phyloP scores from a whole-genome alignment of 2,888 invertebrate species.

The Acrobasis repandana region DNA sequence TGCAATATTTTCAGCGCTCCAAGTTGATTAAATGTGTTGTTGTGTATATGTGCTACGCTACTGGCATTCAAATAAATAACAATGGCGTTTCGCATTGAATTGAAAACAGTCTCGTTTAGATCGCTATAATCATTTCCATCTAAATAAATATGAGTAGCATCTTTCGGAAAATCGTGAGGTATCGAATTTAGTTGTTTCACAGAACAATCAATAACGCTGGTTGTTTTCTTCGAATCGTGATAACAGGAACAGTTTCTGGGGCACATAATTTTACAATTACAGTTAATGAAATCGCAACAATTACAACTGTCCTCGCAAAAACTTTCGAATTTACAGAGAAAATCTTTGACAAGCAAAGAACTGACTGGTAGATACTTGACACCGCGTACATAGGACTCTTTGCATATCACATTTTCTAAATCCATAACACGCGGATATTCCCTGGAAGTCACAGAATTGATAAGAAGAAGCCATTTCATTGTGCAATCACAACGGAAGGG shows the following conservation, averaged over 20 bases:
- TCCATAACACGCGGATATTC: conserved; percentile 95
- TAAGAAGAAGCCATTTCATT: conserved; percentile 96
- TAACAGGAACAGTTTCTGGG: conserved; percentile 96
- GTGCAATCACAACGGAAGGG: conserved; percentile 97
- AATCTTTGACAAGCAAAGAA: conserved; percentile 90
- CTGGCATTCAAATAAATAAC: conserved; percentile 93
- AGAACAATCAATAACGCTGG: conserved; percentile 95
- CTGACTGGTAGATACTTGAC: conserved; percentile 90
- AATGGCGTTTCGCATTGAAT: conserved; percentile 75
- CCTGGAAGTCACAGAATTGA: conserved; percentile 91
- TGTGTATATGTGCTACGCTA: conserved; percentile 90
- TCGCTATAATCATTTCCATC: conserved; percentile 94
- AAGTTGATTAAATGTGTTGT: conserved; percentile 92
- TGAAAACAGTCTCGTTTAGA: conserved; percentile 81
- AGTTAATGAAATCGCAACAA: conserved; percentile 97
- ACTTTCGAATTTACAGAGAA: conserved; percentile 94
- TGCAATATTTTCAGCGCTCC: conserved; percentile 90
- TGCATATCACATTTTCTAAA: conserved; percentile 93
- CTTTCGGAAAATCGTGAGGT: conserved; percentile 93
- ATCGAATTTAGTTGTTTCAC: conserved; percentile 88
- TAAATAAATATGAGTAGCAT: conserved; percentile 95
- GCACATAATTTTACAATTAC: conserved; percentile 97
- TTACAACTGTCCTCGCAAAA: conserved; percentile 96
- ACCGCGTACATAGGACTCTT: conserved; percentile 91
- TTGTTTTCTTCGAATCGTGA: conserved; percentile 95